A percentile compares a stretch with the other conserved stretches of the same genome.
These are phyloP conservation scores for Pan troglodytes DNA, from an alignment of 2,113 vertebrate species.

Conservation along the genomic window NHGRI_mPanTro3-v2.1_pri NC_072408.2:46884501-46885000, in stretches of 20 bases:
- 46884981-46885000: not conserved
- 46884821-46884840: not conserved
- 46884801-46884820: not conserved
- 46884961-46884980: not conserved
- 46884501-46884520: slow-evolving; percentile 43
- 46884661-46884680: not conserved
- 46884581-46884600: not conserved
- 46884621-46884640: not conserved
- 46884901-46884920: not conserved
- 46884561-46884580: not conserved
- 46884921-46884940: not conserved
- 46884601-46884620: not conserved
- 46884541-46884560: not conserved
- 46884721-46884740: not conserved
- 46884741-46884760: not conserved
- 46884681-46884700: fast-evolving
- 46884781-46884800: not conserved
- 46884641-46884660: not conserved
- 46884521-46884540: slow-evolving; percentile 19
- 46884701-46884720: not conserved
- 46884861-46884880: not conserved
- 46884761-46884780: not conserved
- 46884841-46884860: not conserved
- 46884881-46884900: not conserved
- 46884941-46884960: not conserved